Conservation (phyloP, 2,113 vertebrate genomes). For the Nothobranchius kuhntae region DNA sequence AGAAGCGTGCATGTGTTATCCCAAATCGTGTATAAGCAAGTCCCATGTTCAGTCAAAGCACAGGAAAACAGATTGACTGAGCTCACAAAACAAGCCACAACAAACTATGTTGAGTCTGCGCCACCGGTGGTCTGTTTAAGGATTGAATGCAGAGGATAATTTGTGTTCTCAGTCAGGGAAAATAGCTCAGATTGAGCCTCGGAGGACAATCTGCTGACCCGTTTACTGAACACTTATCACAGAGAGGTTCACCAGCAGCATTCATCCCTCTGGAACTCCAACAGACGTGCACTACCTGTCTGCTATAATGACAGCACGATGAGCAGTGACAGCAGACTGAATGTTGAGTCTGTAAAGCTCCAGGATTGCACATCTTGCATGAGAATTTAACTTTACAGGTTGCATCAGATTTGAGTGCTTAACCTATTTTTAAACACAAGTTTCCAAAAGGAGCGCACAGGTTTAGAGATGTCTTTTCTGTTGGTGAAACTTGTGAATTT, state of each 20-base stretch:
- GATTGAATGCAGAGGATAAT: slow-evolving; percentile 70
- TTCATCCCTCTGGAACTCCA: slow-evolving; percentile 57
- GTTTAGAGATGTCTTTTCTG: slow-evolving; percentile 17
- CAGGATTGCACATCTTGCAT: slow-evolving; percentile 10
- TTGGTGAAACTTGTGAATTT: slow-evolving; percentile 41
- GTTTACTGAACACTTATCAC: slow-evolving; percentile 75
- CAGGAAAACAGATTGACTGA: slow-evolving; percentile 44
- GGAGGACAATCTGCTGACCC: slow-evolving; percentile 72
- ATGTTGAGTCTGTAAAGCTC: slow-evolving; percentile 53
- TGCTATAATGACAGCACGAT: slow-evolving; percentile 58
- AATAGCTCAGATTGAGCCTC: slow-evolving; percentile 72
- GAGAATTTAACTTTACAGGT: slow-evolving; percentile 11
- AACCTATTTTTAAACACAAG: slow-evolving; percentile 17
- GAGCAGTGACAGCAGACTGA: slow-evolving; percentile 46
- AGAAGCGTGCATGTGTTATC: slow-evolving; percentile 41
- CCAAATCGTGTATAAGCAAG: slow-evolving; percentile 18
- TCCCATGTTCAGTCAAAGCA: slow-evolving; percentile 23
- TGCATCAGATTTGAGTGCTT: slow-evolving; percentile 21
- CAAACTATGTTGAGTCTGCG: slow-evolving; percentile 42
- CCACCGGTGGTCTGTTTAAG: slow-evolving; percentile 65
- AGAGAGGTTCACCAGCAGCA: slow-evolving; percentile 68
- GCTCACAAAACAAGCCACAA: slow-evolving; percentile 45
- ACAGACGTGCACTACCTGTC: slow-evolving; percentile 53
- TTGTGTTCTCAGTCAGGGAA: slow-evolving; percentile 70
- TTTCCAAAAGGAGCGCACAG: neutral